Evolutionary conservation across 1,140 invertebrate genomes (phyloP).

Genomic region (Charaxes varanes): DNA sequence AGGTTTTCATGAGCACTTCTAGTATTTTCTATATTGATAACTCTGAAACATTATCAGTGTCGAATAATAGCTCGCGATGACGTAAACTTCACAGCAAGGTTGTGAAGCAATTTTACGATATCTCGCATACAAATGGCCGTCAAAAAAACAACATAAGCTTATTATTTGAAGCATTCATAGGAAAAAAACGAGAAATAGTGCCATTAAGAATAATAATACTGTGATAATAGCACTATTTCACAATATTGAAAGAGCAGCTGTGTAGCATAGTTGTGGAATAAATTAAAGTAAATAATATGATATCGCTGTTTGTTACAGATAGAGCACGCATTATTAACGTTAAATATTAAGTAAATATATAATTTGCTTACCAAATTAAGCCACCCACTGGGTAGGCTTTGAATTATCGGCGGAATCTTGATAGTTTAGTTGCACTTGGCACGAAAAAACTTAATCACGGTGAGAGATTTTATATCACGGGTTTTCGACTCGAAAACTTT

Average conservation of each 20-base stretch:
- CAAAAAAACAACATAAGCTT: no score
- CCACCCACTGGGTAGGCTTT: constrained; percentile 74
- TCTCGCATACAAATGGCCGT: no score
- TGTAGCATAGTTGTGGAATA: constrained; percentile 6
- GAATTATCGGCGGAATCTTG: constrained; percentile 74
- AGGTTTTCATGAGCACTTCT: no score
- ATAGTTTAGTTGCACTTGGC: constrained; percentile 73
- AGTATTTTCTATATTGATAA: no score
- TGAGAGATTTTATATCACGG: constrained; percentile 60
- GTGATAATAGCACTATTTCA: constrained; percentile 4
- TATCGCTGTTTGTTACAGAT: constrained; percentile 12
- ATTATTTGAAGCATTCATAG: no score
- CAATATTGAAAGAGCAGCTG: constrained; percentile 1
- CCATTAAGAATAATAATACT: background rate
- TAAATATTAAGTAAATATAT: constrained; percentile 12
- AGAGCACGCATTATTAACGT: constrained; percentile 6
- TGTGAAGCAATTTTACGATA: background rate
- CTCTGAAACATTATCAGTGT: no score
- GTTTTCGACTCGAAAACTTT: constrained; percentile 59
- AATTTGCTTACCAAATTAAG: constrained; percentile 67
- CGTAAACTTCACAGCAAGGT: constrained; percentile 30
- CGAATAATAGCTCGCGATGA: no score
- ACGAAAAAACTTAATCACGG: constrained; percentile 69
- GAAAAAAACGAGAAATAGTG: no score
- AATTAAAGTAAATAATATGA: background rate